These are phyloP conservation scores for Probosciger aterrimus DNA, from an alignment of 2,113 vertebrate species.

Conservation along the genomic window DNA sequence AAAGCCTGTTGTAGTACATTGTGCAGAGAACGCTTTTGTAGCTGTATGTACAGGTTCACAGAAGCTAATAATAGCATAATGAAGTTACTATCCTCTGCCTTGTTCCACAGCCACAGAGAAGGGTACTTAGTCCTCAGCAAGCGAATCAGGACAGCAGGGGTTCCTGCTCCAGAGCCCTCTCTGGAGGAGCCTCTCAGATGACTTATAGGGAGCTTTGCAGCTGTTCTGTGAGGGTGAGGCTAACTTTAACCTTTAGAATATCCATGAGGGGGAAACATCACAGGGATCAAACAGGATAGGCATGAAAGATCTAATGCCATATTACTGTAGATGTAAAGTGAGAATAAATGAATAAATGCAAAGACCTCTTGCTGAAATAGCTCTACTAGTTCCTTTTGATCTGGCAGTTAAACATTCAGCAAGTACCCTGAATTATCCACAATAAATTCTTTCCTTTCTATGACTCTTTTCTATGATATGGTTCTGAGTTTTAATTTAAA, in stretches of 20 bases:
- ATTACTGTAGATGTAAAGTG: background rate
- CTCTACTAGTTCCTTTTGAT: background rate
- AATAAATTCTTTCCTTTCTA: background rate
- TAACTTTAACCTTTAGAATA: background rate
- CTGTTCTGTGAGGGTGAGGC: no score
- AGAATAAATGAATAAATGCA: background rate
- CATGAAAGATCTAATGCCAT: background rate
- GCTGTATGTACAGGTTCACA: background rate
- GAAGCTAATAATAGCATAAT: no score
- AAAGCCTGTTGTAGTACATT: background rate
- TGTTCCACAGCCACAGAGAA: background rate
- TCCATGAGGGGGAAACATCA: background rate
- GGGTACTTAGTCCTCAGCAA: background rate
- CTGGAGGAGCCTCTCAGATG: no score
- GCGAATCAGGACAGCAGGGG: rapidly evolving
- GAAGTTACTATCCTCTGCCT: background rate
- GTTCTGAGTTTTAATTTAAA: background rate
- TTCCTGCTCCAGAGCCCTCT: no score
- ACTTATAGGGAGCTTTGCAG: background rate
- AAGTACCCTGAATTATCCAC: background rate
- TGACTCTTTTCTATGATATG: background rate
- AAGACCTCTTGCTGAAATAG: background rate
- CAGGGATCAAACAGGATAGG: background rate
- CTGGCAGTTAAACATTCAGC: background rate
- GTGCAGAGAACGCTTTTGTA: background rate